These are phyloP conservation scores for Brachionus paranguensis DNA, from an alignment of 1,140 invertebrate genomes.

Conservation along the genomic window DNA sequence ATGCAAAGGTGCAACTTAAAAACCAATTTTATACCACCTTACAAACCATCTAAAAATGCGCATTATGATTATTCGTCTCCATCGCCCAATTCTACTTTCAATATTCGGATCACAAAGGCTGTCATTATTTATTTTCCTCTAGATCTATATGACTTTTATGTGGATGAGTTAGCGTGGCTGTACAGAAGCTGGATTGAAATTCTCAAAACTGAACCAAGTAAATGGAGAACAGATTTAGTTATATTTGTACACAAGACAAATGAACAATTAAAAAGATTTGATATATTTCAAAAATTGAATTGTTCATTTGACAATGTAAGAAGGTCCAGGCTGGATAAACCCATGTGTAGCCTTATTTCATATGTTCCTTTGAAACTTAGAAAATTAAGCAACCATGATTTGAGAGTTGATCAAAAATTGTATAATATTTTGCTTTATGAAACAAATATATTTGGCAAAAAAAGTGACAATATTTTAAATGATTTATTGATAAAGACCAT, in stretches of 20 bases:
- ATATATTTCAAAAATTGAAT: not conserved
- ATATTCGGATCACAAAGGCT: not conserved
- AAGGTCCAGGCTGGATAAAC: not conserved
- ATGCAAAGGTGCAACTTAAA: not conserved
- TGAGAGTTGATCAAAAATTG: not conserved
- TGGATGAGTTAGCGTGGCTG: not conserved
- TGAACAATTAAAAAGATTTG: not conserved
- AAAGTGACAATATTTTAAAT: not conserved
- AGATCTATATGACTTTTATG: not conserved
- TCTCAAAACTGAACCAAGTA: not conserved
- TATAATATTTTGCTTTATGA: not conserved
- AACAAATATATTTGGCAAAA: not conserved
- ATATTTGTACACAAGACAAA: not conserved
- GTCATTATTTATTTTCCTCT: not conserved
- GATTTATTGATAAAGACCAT: not conserved
- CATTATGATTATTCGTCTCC: not conserved
- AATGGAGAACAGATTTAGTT: constrained; percentile 34
- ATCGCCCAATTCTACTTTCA: not conserved
- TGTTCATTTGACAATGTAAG: constrained; percentile 8
- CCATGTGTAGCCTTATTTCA: constrained; percentile 10
- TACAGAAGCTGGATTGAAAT: constrained; percentile 35
- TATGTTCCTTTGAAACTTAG: not conserved
- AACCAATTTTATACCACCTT: not conserved
- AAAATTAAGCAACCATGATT: not conserved
- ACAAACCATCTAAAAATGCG: not conserved